Base-by-base conservation (phyloP, 1,140 invertebrate genomes). In the Agrilus planipennis region DNA sequence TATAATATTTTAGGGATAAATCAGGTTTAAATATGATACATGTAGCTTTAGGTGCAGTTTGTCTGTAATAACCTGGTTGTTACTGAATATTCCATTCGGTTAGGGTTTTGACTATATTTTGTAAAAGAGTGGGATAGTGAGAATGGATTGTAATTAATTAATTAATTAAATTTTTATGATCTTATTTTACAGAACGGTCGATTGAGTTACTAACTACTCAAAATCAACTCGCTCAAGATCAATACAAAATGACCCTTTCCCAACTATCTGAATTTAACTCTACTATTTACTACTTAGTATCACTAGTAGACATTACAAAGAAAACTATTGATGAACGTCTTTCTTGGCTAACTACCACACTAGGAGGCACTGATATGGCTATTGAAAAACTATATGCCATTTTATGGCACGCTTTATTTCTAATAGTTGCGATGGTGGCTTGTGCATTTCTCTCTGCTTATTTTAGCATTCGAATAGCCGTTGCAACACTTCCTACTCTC, bases 191-290 rank as follows among this genome's bases (percentile, higher is more conserved):
- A 70, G 70, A 72, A 38, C 51, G 62, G 14, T 68, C 67, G 39
- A 70, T 70, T 6, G 52, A 65, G 42, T 54, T 65, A 12, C 61
- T 79, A n/a, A 46, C 76, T 9, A 36, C 53, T n/a, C 71, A 75
- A 44, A 75, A 73, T 45, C 51, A 64, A 47, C 51, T 67, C 39
- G 68, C 73, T 23, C 57, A 66, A n/a, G 32, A 51, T 2, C 69
- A 75, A 38, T 78, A 76, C 45, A 51, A 71, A 25, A 54, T 63
- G 15, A 73, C 75, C 22, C 57, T 77, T 23, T 50, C 65, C n/a
- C 76, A 74, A 52, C 55, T 81, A 2, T 48, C 60, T n/a, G 68
- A 71, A 52, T 73, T 80, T 22, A 80, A 79, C 48, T 46, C 53
- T 12, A 77, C 74, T 0, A 68, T 80, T 21, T 57, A 68, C 34